Base-by-base conservation (phyloP, 2,888 invertebrate species). In the Cremastobaeus sp. region DNA sequence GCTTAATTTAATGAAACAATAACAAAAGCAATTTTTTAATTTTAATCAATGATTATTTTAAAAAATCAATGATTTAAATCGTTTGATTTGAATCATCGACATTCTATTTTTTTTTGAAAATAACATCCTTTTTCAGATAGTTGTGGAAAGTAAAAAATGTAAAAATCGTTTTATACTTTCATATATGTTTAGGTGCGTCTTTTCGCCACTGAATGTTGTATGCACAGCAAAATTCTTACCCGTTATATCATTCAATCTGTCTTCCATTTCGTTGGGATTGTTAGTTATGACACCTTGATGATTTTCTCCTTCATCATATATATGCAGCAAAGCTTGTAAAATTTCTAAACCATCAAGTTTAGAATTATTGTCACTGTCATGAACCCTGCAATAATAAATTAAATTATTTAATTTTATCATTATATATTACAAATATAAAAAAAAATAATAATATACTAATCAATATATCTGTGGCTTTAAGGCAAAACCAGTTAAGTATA, bases 291-390 rank as follows among this genome's bases (percentile, higher is more conserved):
- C 55, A 18, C 17, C 60, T 34, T 43, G 47, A 87, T 87, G 77
- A 72, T 74, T 84, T 12, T 83, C 89, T 8, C 89, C 85, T 14
- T 83, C 89, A 5, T 89, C 88, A 32, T 90, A 92, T 25, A 93
- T 93, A 82, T 96, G 95, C 54, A 92, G 91, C 72, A 96, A 91
- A 0, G 96, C 95, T 88, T 94, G 91, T 54, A 97, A 89, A 82
- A 98, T 92, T 89, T 98, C 98, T 69, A 96, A 88, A 0, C 97
- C 97, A 86, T 98, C 97, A 69, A 98, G 88, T 82, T 93, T 94
- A 0, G 93, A 93, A 85, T 98, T 96, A 84, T 94, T 94, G 85
- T 97, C 96, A 76, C 93, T 93, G 85, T 98, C 98, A 81, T 98
- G 98, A 12, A 94, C 89, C 65, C 90, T 70, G 21, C 11, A 43